Conservation (phyloP, 2,888 invertebrate genomes). For the Epiblema foenella region DNA sequence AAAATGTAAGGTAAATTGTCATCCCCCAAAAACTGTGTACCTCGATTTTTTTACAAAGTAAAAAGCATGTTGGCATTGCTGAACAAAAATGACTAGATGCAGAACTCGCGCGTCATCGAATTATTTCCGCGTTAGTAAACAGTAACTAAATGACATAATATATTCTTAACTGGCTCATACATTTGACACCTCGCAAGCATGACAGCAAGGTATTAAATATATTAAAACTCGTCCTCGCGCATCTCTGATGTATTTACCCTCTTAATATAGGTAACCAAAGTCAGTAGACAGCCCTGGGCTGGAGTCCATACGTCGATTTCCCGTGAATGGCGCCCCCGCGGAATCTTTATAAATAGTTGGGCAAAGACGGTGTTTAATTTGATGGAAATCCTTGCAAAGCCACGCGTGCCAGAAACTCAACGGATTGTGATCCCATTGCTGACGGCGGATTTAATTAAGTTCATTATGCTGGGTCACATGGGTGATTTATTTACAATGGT, state of each 20-base stretch:
- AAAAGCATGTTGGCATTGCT: no score
- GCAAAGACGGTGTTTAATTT: constrained; percentile 80
- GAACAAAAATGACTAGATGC: no score
- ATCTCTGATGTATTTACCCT: background rate
- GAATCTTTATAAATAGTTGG: constrained; percentile 84
- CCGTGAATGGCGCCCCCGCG: constrained; percentile 76
- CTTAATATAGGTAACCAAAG: background rate
- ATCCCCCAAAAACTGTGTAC: no score
- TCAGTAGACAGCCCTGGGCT: constrained; percentile 6
- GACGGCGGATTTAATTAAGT: constrained; percentile 73
- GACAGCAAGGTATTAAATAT: no score
- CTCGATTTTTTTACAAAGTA: no score
- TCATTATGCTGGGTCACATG: constrained; percentile 55
- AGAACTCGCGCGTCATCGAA: no score
- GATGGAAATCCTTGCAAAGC: constrained; percentile 72
- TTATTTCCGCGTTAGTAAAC: no score
- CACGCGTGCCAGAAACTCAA: constrained; percentile 74
- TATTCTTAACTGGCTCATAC: no score
- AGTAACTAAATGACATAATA: no score
- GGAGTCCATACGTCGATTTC: constrained; percentile 79
- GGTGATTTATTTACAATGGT: constrained; percentile 41
- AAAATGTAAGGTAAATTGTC: no score
- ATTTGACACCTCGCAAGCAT: no score
- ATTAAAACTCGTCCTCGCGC: no score
- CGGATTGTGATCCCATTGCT: constrained; percentile 62